Base-by-base conservation (phyloP, 2,888 invertebrate genomes). In the Rhingia campestris region DNA sequence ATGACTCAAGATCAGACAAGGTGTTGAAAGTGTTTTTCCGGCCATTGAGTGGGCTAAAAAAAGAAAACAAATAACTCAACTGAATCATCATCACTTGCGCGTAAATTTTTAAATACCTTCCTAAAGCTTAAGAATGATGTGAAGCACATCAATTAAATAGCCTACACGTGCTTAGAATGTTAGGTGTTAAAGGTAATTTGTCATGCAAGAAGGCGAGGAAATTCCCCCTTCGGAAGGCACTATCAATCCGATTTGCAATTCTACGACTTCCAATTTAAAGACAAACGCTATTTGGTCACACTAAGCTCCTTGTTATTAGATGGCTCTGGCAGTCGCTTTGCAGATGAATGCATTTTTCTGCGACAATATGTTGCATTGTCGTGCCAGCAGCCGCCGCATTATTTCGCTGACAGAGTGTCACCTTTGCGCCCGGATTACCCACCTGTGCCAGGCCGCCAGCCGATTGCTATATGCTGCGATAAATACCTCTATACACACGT, bases 351-450 rank as follows among this genome's bases (percentile, higher is more conserved):
- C 45, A 66, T 64, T 75, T 70, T 66, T 64, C 32, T 53, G 75
- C 53, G 59, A 70, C 75, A 81, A 45, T 63, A 39, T 70, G 45
- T 30, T 41, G 58, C 69, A 45, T 70, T 45, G 58, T 41, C 12
- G 43, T 53, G 49, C 22, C 9, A 22, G 30, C 14, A 41, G 22
- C 41, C 43, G 30, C 56, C 35, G 63, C 63, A 58, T 67, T 69
- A 56, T 64, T 79, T 61, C 14, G 39, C 81, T 75, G 45, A 70
- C 75, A 81, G 43, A 64, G 53, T 81, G 64, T 70, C 81, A 81
- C 76, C 70, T 70, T 75, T 70, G 70, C 69, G 47, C 64, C 59
- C 70, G 45, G 69, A 59, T 76, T 59, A 53, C 70, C 56, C 58
- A 70, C 75, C 74, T 58, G 56, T 70, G 33, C 43, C 51, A 7